Conservation (phyloP, 2,113 vertebrate species). For the Anser cygnoides region DNA sequence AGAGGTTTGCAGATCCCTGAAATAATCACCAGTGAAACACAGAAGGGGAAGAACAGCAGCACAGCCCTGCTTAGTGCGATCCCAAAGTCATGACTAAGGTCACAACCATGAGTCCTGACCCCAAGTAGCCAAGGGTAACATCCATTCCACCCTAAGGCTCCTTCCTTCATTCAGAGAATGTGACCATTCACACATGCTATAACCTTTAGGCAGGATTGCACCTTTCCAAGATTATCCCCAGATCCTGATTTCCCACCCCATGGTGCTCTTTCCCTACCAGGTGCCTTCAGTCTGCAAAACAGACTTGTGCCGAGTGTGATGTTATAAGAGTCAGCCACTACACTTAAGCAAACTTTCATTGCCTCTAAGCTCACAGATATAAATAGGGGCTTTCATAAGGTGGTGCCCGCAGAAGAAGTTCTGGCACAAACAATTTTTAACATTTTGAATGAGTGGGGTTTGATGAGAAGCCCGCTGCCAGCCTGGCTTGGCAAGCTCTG, state of each 20-base stretch:
- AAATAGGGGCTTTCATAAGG: conserved; percentile 40
- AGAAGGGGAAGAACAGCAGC: neutral
- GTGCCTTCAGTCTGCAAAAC: neutral
- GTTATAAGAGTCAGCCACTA: neutral
- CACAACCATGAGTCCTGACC: neutral
- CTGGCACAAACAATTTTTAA: conserved; percentile 38
- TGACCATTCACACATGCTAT: rapidly evolving
- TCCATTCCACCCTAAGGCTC: neutral
- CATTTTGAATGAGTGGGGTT: conserved; percentile 51
- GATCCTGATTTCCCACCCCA: neutral
- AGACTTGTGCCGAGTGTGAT: neutral
- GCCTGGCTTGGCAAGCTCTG: conserved; percentile 54
- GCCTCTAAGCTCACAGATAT: conserved; percentile 30
- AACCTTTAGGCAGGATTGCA: neutral
- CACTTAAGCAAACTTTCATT: neutral
- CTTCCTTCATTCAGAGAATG: neutral
- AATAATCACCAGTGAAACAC: neutral
- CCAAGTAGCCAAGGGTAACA: rapidly evolving
- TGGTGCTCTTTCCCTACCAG: rapidly evolving
- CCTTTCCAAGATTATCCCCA: neutral
- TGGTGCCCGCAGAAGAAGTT: neutral
- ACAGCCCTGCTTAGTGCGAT: neutral
- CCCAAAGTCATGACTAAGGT: neutral
- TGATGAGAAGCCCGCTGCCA: conserved; percentile 55
- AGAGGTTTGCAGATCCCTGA: neutral